Evolutionary conservation across 2,113 vertebrate genomes (phyloP).

Genomic region (Daphoenositta chrysoptera): DNA sequence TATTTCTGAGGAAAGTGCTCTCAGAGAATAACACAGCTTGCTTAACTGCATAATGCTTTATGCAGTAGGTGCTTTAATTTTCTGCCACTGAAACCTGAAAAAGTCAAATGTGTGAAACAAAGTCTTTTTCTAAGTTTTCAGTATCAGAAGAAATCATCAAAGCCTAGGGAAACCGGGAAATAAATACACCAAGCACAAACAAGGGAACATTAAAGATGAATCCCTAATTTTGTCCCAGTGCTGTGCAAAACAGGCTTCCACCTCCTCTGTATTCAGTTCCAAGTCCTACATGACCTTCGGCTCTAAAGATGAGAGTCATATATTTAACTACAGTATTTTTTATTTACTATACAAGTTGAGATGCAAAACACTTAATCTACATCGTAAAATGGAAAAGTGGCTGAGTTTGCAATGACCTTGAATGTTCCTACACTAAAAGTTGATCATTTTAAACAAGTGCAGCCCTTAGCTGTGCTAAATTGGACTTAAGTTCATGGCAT

Average conservation of each 20-base stretch:
- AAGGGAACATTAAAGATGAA: not conserved
- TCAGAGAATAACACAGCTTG: not conserved
- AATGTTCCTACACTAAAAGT: not conserved
- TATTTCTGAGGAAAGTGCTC: not conserved
- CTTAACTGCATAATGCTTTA: not conserved
- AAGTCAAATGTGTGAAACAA: not conserved
- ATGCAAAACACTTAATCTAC: constrained; percentile 58
- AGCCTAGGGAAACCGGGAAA: not conserved
- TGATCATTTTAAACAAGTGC: not conserved
- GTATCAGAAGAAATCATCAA: constrained; percentile 3
- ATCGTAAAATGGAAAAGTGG: constrained; percentile 41
- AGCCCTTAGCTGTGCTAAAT: not conserved
- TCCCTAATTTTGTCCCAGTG: not conserved
- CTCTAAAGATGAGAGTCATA: constrained; percentile 39
- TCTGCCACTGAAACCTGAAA: not conserved
- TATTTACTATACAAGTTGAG: constrained; percentile 56
- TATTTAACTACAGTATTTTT: constrained; percentile 54
- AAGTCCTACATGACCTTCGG: constrained; percentile 22
- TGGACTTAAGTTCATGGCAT: not conserved
- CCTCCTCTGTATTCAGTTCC: not conserved
- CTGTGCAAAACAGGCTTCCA: not conserved
- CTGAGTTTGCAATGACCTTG: constrained; percentile 52
- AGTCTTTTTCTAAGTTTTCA: not conserved
- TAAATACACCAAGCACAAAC: not conserved
- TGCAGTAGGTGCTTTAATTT: not conserved